Base-by-base conservation (phyloP, 2,888 invertebrate genomes). In the Chorisops tibialis region DNA sequence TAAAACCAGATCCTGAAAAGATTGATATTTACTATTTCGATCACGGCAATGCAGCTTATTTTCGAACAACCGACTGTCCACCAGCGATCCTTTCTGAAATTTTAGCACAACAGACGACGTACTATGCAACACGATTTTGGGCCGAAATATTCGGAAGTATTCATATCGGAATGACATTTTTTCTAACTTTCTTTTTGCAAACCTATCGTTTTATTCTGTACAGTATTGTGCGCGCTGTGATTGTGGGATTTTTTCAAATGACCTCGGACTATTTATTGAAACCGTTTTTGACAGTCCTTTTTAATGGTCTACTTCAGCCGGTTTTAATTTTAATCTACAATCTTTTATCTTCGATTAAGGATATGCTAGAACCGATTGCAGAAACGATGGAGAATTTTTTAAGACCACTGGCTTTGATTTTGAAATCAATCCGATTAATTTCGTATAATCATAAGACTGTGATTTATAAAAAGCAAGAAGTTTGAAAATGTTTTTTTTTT, bases 11-110 rank as follows among this genome's bases (percentile, higher is more conserved):
- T 48, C 37, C 59, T 6, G 61, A 61, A 35, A 51, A 51, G 69
- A 82, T 85, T 7, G 86, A 87, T 65, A 81, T 86, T 49, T 87
- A 87, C 73, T 85, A 85, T 65, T 87, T 87, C 67, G 87, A 87
- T 70, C 86, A 86, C 69, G 86, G 86, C 49, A 84, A 84, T 70
- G 81, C 84, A 1, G 82, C 83, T 58, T 86, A 84, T 69, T 82
- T 83, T 66, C 79, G 80, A 65, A 87, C 86, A 2, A 86, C 86
- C 1, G 87, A 87, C 67, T 79, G 79, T 6, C 81, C 83, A n/a
- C 86, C 86, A 1, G 74, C 83, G 22, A 75, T 85, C 9, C 69
- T 76, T 12, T 80, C 85, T 0, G 84, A 86, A 64, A 73, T 80
- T 30, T 70, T 83, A 21, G 83, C 84, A 0, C 83, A 86, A 65